A percentile compares a stretch with the other conserved stretches of the same genome.
Evolutionary conservation across 2,888 invertebrate species (phyloP).

Genomic region (Lepeophtheirus nordmannii): DNA sequence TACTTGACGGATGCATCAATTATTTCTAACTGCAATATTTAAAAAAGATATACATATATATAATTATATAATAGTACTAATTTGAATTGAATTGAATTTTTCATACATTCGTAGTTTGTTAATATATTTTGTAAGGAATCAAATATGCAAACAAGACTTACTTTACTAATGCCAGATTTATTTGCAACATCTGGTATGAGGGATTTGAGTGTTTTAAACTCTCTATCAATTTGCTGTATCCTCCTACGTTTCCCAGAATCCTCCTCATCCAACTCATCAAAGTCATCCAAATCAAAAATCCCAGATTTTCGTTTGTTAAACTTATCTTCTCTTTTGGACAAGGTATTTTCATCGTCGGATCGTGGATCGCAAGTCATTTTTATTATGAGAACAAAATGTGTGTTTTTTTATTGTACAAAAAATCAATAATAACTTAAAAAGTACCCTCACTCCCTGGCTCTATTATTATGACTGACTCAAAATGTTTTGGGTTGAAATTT

Average conservation of each 20-base stretch:
- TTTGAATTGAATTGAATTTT: too few species aligned
- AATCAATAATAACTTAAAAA: too few species aligned
- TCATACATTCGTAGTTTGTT: too few species aligned
- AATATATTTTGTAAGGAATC: too few species aligned
- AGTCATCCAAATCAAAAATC: neutral
- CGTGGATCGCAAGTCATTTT: neutral
- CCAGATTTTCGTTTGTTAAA: neutral
- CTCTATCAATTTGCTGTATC: slow-evolving; percentile 6
- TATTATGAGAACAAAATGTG: neutral
- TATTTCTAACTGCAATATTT: slow-evolving; percentile 9
- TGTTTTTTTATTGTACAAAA: too few species aligned
- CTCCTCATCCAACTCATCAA: neutral
- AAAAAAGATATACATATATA: too few species aligned
- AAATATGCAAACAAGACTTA: neutral
- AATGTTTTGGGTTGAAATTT: neutral
- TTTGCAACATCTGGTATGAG: slow-evolving; percentile 3
- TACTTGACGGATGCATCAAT: slow-evolving; percentile 15
- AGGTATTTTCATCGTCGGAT: neutral
- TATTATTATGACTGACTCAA: neutral
- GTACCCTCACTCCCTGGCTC: neutral
- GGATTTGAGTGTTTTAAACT: slow-evolving; percentile 4
- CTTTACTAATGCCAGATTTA: neutral
- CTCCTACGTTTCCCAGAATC: neutral
- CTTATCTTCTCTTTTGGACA: slow-evolving; percentile 2
- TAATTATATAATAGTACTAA: neutral